Evolutionary conservation across 2,113 vertebrate genomes (phyloP).

Genomic region (Pithys albifrons): DNA sequence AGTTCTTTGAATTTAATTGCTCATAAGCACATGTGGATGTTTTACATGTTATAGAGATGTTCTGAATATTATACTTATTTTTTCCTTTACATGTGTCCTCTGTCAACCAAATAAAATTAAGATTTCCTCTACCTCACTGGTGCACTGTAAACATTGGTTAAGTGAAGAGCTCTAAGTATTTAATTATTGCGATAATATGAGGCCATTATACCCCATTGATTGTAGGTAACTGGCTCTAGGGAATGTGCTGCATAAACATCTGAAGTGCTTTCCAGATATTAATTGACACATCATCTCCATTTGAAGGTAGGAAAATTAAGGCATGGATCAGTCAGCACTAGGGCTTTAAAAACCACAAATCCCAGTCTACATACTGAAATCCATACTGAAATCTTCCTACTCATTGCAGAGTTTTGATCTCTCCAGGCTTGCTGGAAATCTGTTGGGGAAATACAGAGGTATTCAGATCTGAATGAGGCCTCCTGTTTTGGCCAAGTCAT

Average conservation of each 20-base stretch:
- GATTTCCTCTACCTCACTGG: background rate
- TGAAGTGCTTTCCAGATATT: slow-evolving; percentile 25
- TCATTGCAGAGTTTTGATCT: background rate
- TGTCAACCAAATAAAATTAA: background rate
- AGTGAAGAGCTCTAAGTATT: slow-evolving; percentile 46
- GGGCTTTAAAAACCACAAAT: background rate
- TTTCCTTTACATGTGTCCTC: background rate
- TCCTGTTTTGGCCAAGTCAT: background rate
- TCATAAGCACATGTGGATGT: background rate
- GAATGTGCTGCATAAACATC: background rate
- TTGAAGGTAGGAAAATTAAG: background rate
- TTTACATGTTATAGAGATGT: background rate
- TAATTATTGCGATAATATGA: slow-evolving; percentile 59
- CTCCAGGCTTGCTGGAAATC: background rate
- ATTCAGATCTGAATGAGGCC: background rate
- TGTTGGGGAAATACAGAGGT: background rate
- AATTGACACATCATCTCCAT: slow-evolving; percentile 2
- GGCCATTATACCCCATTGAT: slow-evolving; percentile 58
- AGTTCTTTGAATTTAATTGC: background rate
- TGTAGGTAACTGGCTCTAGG: slow-evolving; percentile 51
- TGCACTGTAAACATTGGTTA: background rate
- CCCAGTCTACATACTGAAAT: background rate
- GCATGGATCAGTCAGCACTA: background rate
- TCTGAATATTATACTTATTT: background rate
- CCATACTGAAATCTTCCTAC: background rate